Conservation (phyloP, 2,113 vertebrate species). For the Haplochromis burtoni region DNA sequence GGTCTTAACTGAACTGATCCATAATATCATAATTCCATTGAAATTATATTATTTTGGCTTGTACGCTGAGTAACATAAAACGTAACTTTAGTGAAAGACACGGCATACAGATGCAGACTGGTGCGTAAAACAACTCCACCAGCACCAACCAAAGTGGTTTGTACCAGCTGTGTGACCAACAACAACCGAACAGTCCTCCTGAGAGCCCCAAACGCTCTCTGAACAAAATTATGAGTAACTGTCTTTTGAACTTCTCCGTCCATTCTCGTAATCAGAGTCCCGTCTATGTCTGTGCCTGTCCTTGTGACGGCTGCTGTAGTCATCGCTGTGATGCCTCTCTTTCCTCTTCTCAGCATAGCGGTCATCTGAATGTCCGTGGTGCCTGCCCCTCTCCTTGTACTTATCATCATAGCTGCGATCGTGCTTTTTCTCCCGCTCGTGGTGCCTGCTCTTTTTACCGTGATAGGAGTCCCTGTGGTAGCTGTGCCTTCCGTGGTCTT, state of each 20-base stretch:
- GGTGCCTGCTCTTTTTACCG: constrained; percentile 79
- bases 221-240: constrained; percentile 52
- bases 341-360: constrained; percentile 73
- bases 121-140: not conserved
- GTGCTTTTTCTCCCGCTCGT: constrained; percentile 74
- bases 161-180: not conserved
- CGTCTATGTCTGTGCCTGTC: constrained; percentile 79
- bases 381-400: constrained; percentile 70
- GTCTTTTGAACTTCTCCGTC: constrained; percentile 82
- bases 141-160: not conserved
- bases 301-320: constrained; percentile 67
- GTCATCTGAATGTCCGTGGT: constrained; percentile 72
- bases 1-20: not conserved
- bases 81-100: constrained; percentile 3
- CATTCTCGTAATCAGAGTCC: constrained; percentile 77
- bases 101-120: not conserved
- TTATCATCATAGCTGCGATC: constrained; percentile 53
- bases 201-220: not conserved
- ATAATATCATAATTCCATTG: not conserved
- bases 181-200: not conserved
- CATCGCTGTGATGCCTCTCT: constrained; percentile 81
- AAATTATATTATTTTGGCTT: constrained; percentile 41
- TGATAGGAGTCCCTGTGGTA: constrained; percentile 82
- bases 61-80: constrained; percentile 36
- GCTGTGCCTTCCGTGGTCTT: constrained; percentile 73